Conservation (phyloP, 2,888 invertebrate species). For the Allygus modestus region DNA sequence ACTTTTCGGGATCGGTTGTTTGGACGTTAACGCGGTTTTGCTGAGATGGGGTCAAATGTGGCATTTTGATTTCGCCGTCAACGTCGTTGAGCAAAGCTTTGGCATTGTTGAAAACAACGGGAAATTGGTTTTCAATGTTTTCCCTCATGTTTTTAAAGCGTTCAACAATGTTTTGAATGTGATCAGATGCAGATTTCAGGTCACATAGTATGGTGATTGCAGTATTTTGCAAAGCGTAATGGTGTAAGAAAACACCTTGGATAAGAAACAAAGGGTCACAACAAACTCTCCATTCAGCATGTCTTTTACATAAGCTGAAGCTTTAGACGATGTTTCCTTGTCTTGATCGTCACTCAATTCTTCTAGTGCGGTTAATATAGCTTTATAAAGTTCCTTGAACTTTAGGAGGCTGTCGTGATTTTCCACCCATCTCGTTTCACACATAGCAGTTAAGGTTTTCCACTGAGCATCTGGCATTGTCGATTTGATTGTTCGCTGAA, state of each 20-base stretch:
- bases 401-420: conserved; percentile 46
- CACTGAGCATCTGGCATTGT: not conserved
- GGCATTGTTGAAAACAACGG: conserved; percentile 11
- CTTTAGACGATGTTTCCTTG: conserved; percentile 37
- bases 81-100: conserved; percentile 27
- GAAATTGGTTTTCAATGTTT: conserved; percentile 27
- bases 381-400: conserved; percentile 31
- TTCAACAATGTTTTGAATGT: conserved; percentile 34
- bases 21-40: conserved; percentile 47
- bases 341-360: conserved; percentile 38
- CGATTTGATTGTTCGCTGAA: not conserved
- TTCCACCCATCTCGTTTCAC: conserved; percentile 53
- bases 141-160: conserved; percentile 25
- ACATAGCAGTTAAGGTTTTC: conserved; percentile 24
- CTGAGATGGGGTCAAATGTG: conserved; percentile 12
- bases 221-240: conserved; percentile 29
- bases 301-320: conserved; percentile 33
- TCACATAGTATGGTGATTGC: conserved; percentile 41
- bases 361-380: conserved; percentile 38
- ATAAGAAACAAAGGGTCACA: conserved; percentile 22
- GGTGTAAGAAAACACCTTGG: conserved; percentile 38
- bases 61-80: conserved; percentile 35
- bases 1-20: conserved; percentile 50
- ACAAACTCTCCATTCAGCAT: conserved; percentile 40
- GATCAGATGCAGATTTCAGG: conserved; percentile 36